Evolutionary conservation across 2,888 invertebrate genomes (phyloP), one percentile per base, ranked within the genome.

Genomic region (Rotaria macrura): DNA sequence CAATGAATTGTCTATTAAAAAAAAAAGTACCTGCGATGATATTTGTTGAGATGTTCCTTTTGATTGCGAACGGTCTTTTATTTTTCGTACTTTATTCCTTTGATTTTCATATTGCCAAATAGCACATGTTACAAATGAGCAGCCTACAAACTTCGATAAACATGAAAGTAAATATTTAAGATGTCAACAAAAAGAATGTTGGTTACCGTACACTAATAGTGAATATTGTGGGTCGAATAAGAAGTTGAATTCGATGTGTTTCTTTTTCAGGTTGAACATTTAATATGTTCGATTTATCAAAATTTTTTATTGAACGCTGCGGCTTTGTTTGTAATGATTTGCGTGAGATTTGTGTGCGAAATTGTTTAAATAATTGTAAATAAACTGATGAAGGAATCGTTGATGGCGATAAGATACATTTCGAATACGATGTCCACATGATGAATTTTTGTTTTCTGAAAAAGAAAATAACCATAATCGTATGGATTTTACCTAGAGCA

Each of bases 71-170:
- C 25, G 20, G 9, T 74, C 74, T 74, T 74, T 74, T 12, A 40
- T 7, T 74, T 40, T 74, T 40, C 40, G 40, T 74, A 74, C 23
- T 74, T 74, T 38, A 9, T 43, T 38, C 40, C 74, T 20, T 5
- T 74, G 38, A 23, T 23, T 25, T 25, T 74, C 74, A 40, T 74
- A 74, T 74, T 74, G 74, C 74, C 74, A 74, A 25, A 74, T 23
- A 74, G 74, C 74, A 74, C 74, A 74, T 43, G 74, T 40, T 6
- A 74, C 74, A 40, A 40, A 74, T 74, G 74, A 74, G 40, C 40
- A 9, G 5, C 74, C 74, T 20, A 74, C 74, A 40, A 74, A 74
- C 74, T 74, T 74, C 20, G 9, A 29, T 20, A 34, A 72, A n/a
- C 1, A 47, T 23, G 1, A 57, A 57, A 29, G 6, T 10, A 57